These are phyloP conservation scores for Papilio demoleus DNA, from an alignment of 2,888 invertebrate species.

Conservation along the genomic window DNA sequence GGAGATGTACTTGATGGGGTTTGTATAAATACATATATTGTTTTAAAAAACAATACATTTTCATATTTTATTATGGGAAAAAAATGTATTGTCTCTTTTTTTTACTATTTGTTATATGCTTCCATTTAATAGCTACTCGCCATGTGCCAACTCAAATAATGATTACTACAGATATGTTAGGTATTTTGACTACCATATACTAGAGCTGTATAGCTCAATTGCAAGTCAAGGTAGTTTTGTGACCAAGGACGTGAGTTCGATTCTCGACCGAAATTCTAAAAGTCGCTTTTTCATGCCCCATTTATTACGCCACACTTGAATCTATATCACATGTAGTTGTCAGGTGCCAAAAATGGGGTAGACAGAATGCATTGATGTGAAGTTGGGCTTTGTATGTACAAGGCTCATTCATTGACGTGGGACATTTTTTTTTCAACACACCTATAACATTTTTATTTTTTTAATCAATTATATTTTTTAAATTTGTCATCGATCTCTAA, in stretches of 20 bases:
- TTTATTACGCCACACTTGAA: conserved; percentile 79
- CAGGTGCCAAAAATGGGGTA: conserved; percentile 76
- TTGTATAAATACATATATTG: conserved; percentile 60
- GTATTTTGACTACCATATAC: background rate
- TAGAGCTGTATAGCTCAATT: conserved; percentile 47
- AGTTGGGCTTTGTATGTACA: conserved; percentile 59
- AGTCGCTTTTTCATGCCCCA: conserved; percentile 57
- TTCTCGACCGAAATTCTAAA: conserved; percentile 45
- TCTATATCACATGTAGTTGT: conserved; percentile 71
- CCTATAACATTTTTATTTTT: background rate
- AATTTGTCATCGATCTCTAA: background rate
- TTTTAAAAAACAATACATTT: no score
- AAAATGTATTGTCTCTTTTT: no score
- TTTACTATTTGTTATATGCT: no score
- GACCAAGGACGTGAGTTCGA: conserved; percentile 59
- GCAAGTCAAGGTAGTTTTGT: background rate
- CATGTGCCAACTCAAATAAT: no score
- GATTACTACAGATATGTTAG: background rate
- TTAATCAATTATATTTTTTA: background rate
- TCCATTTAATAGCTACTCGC: no score
- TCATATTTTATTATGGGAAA: no score
- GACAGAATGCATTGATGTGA: conserved; percentile 65
- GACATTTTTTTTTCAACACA: conserved; percentile 51
- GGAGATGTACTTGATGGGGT: conserved; percentile 98
- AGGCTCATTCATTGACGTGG: conserved; percentile 67